Evolutionary conservation across 2,888 invertebrate species (phyloP).

Genomic region (Synergus itoensis): DNA sequence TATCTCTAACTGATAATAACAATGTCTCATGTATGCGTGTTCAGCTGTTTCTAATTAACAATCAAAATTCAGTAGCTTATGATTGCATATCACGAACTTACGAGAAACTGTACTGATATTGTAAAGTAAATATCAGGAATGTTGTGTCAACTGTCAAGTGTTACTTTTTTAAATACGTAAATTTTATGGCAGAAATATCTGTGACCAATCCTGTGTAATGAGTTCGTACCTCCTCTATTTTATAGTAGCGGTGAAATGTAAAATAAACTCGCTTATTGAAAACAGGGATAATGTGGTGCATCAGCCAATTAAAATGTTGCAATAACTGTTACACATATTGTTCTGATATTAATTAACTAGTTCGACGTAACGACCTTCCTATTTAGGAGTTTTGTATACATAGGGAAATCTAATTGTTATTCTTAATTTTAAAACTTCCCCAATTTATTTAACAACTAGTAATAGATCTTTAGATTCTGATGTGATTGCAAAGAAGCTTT

Average conservation of each 20-base stretch:
- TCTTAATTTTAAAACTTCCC: not conserved
- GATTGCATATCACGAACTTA: too few relatives aligned
- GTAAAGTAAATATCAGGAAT: not conserved
- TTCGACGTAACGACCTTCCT: slow-evolving; percentile 10
- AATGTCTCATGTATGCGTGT: not conserved
- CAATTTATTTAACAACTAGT: too few relatives aligned
- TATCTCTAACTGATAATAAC: not conserved
- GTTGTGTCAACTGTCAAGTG: not conserved
- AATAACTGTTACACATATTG: not conserved
- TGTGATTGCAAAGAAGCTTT: not conserved
- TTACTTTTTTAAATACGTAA: not conserved
- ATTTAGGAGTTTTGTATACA: not conserved
- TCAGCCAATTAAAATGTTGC: slow-evolving; percentile 33
- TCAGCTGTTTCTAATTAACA: not conserved
- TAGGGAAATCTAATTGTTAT: not conserved
- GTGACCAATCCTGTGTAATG: not conserved
- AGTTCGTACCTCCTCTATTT: slow-evolving; percentile 7
- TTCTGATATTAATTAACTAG: slow-evolving; percentile 26
- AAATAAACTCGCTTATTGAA: not conserved
- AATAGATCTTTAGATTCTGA: not conserved
- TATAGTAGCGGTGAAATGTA: not conserved
- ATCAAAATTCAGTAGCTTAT: not conserved
- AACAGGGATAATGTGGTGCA: slow-evolving; percentile 14
- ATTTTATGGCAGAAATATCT: not conserved
- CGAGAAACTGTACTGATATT: not conserved